A percentile compares a stretch with the other conserved stretches of the same genome.
Evolutionary conservation across 2,888 invertebrate species (phyloP).

Genomic region (Taphrorychus bicolor): DNA sequence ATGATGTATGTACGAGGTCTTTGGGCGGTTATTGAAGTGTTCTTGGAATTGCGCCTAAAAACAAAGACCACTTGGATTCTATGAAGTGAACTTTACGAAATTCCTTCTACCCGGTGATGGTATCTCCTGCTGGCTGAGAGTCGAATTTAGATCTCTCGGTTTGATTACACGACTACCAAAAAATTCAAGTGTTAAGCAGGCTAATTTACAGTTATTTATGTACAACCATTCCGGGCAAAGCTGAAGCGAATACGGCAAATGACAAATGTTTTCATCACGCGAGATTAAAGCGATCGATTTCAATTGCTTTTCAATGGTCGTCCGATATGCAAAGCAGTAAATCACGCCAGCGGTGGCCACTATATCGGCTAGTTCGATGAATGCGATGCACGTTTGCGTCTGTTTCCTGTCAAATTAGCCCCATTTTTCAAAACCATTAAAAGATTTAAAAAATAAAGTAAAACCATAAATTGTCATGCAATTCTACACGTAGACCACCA

Average conservation of each 20-base stretch:
- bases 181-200: not conserved
- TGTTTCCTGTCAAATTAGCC: conserved; percentile 51
- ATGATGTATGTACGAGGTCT: conserved; percentile 25
- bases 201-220: not conserved
- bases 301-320: conserved; percentile 62
- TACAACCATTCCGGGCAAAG: not conserved
- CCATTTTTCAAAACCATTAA: no score
- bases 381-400: conserved; percentile 39
- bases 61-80: conserved; percentile 7
- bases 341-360: conserved; percentile 58
- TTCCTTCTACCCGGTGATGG: not conserved
- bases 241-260: conserved; percentile 43
- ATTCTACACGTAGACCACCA: not conserved
- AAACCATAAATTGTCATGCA: not conserved
- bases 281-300: conserved; percentile 61
- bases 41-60: conserved; percentile 27
- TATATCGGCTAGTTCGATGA: conserved; percentile 56
- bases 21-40: conserved; percentile 29
- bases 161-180: not conserved
- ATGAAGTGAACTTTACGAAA: conserved; percentile 11
- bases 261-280: conserved; percentile 63
- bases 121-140: not conserved
- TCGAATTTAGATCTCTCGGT: not conserved
- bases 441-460: no score
- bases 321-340: conserved; percentile 58